Evolutionary conservation across 2,888 invertebrate genomes (phyloP), one percentile per base, ranked within the genome.

Genomic region (Noctua fimbriata): DNA sequence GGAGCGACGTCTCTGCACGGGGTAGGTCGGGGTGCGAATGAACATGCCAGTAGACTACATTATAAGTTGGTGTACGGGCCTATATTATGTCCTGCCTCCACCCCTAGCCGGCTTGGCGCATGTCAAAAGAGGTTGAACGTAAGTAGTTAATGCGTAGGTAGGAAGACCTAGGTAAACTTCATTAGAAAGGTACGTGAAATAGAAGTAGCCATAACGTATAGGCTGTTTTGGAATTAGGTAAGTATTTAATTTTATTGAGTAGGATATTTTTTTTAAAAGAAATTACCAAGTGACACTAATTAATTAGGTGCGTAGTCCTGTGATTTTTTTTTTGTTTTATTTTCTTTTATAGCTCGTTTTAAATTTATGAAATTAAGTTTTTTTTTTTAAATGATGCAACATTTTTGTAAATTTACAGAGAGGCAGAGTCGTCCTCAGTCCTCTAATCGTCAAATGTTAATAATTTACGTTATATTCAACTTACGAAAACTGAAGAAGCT

Each of bases 21-120:
- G 91, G 89, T 91, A 87, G 86, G 90, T 89, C 88, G 89, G 93
- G 93, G 92, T 93, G 92, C 91, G 93, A 96, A 91, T 96, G 96
- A 91, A 82, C 88, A 90, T 86, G 87, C 83, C 81, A 80, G 89
- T 87, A 91, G 91, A 91, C 92, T 93, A 90, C 91, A 91, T 89
- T 92, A 90, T 89, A 90, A 90, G 90, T 90, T 88, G 88, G 87
- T 84, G 90, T 84, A 84, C 87, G 86, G 84, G 80, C 90, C 90
- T 90, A 90, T 91, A 90, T 90, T 90, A 91, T 89, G 91, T 88
- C 81, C 75, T 84, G 84, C 84, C 86, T 89, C 91, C 88, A 92
- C 93, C 92, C 93, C 93, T 92, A 92, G 93, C 91, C 91, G 89
- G 87, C 83, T 89, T 86, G 92, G 91, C 87, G 81, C 89, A 92